A percentile compares a stretch with the other conserved stretches of the same genome.
Conservation (phyloP, 2,888 invertebrate genomes). For the Melanotus villosus region DNA sequence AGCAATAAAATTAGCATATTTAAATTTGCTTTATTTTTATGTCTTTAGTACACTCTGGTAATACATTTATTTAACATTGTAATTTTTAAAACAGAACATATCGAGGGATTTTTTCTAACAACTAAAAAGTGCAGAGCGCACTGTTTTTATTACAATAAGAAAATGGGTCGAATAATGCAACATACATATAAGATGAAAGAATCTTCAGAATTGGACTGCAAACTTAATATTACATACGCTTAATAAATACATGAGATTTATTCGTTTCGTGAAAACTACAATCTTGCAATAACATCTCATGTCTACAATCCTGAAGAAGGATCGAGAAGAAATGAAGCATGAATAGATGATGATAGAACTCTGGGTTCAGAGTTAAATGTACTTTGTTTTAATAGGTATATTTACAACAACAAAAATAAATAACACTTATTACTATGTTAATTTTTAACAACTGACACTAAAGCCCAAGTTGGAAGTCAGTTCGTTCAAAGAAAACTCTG, state of each 20-base stretch:
- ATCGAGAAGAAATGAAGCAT: constrained; percentile 53
- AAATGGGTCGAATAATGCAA: constrained; percentile 8
- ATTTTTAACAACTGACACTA: constrained; percentile 18
- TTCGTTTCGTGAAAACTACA: constrained; percentile 21
- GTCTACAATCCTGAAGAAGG: constrained; percentile 52
- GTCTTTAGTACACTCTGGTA: constrained; percentile 31
- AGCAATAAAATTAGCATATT: background rate
- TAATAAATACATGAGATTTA: constrained; percentile 35
- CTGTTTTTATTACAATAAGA: background rate
- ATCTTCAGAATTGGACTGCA: constrained; percentile 32
- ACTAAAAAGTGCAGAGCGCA: constrained; percentile 14
- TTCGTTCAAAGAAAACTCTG: constrained; percentile 6
- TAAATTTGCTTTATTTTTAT: constrained; percentile 16
- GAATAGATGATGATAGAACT: constrained; percentile 1
- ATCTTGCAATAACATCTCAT: constrained; percentile 46
- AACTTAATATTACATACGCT: background rate
- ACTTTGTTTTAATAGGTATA: constrained; percentile 17
- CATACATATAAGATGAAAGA: constrained; percentile 1
- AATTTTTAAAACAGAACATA: constrained; percentile 8
- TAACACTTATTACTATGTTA: constrained; percentile 31
- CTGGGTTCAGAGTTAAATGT: constrained; percentile 6
- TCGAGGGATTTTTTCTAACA: background rate
- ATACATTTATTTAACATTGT: constrained; percentile 23
- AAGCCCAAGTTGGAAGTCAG: constrained; percentile 14
- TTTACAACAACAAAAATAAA: constrained; percentile 40